Base-by-base conservation (phyloP, 2,797 vertebrate genomes). In the Prunella strophiata region DNA sequence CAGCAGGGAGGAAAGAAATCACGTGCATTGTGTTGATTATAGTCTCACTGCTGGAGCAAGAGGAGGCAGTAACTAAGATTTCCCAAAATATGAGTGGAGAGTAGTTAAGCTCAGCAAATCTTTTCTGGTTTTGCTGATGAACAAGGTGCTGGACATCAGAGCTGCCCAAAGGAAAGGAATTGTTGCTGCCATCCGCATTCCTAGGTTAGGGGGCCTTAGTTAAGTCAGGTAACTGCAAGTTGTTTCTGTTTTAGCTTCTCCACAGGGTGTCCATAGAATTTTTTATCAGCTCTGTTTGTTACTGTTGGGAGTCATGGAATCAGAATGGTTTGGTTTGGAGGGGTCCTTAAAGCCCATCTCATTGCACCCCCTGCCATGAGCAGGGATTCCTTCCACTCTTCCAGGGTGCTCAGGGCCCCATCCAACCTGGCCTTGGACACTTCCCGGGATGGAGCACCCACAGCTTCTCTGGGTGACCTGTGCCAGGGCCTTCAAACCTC, bases 101-200 rank as follows among this genome's bases (percentile, higher is more conserved):
- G 12, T 4, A 25, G 43, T 29, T 59, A 1, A 14, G 27, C 47
- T 67, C 18, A 27, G 43, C 40, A 36, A 32, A n/a, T 38, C 8
- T 25, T 21, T 58, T n/a, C 18, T 36, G 0, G 23, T 91, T 92
- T 45, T 75, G 36, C 66, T 59, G 55, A 25, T 75, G 48, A 47
- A 14, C 0, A 0, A 9, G 62, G 40, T 65, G 17, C 15, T 61
- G 76, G 70, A 12, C n/a, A 12, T 17, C 5, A 42, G 58, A 59
- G 57, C 51, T 51, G 55, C 59, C 52, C 2, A 10, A 38, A 22
- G 48, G 54, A 42, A 38, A 58, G 43, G 51, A 77, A 13, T 66
- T 0, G 0, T 40, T 62, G 48, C 67, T 51, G 40, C 51, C 3
- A 3, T 43, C 25, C 22, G 1, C 1, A 0, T 40, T 76, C 51